phyloP scores from a whole-genome alignment of 2,797 vertebrate species.

The Lateolabrax maculatus region DNA sequence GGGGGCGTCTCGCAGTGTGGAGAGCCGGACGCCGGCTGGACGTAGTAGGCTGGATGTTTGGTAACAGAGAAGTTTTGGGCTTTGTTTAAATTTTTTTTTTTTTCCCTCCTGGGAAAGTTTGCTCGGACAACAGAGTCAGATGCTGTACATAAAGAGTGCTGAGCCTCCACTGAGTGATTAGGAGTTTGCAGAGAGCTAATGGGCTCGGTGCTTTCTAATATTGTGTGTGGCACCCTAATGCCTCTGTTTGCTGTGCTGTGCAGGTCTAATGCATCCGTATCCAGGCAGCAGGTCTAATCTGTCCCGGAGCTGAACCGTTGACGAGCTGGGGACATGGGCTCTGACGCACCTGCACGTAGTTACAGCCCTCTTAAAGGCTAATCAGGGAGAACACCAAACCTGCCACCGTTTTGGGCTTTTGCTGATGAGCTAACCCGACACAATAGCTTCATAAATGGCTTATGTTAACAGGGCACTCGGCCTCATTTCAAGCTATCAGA shows the following conservation, averaged over 20 bases:
- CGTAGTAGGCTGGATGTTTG: conserved; percentile 40
- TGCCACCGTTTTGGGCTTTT: conserved; percentile 33
- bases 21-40: conserved; percentile 45
- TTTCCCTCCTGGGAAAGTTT: conserved; percentile 15
- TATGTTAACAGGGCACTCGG: background rate
- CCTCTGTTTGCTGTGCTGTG: conserved; percentile 73
- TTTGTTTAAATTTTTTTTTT: conserved; percentile 12
- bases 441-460: conserved; percentile 26
- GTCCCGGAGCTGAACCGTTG: conserved; percentile 72
- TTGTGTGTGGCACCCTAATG: conserved; percentile 66
- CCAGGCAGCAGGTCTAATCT: conserved; percentile 79
- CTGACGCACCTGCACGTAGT: conserved; percentile 79
- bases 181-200: conserved; percentile 63
- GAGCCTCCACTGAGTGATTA: conserved; percentile 67
- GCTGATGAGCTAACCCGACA: conserved; percentile 43
- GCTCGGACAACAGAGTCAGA: conserved; percentile 31
- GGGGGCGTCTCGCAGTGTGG: background rate
- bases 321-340: conserved; percentile 59
- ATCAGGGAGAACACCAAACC: conserved; percentile 14
- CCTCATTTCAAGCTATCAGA: conserved; percentile 8
- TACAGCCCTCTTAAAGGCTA: conserved; percentile 63
- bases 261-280: conserved; percentile 78
- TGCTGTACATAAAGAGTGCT: conserved; percentile 54
- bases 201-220: conserved; percentile 56
- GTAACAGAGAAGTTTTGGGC: conserved; percentile 22